A percentile compares a stretch with the other conserved stretches of the same genome.
phyloP scores from a whole-genome alignment of 2,888 invertebrate species.

The Clepsis dumicolana region DNA sequence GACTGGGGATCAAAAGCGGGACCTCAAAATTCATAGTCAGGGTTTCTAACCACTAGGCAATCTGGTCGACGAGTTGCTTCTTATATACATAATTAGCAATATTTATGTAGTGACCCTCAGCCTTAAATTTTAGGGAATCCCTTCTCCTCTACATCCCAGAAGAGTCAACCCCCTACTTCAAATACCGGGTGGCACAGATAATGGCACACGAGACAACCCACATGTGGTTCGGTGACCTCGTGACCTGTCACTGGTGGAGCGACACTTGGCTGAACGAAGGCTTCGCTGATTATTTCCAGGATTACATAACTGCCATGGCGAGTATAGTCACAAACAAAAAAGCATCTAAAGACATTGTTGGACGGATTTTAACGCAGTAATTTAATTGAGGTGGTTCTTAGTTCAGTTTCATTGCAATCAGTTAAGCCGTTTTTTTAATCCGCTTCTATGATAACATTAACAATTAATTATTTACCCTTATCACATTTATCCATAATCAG shows the following conservation, averaged over 20 bases:
- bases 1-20: too few species aligned
- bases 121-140: slow-evolving; percentile 64
- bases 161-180: slow-evolving; percentile 75
- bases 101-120: too few species aligned
- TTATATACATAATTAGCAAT: too few species aligned
- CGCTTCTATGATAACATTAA: too few species aligned
- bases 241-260: slow-evolving; percentile 92
- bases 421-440: too few species aligned
- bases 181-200: slow-evolving; percentile 86
- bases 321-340: slow-evolving; percentile 46
- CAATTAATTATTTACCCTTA: too few species aligned
- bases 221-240: slow-evolving; percentile 93
- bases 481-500: too few species aligned
- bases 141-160: slow-evolving; percentile 76
- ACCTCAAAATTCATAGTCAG: too few species aligned
- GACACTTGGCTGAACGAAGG: slow-evolving; percentile 90
- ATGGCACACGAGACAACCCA: slow-evolving; percentile 93
- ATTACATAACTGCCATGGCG: slow-evolving; percentile 80
- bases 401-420: too few species aligned
- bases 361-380: background rate
- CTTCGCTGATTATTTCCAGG: slow-evolving; percentile 91
- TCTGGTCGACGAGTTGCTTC: too few species aligned
- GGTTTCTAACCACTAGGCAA: too few species aligned
- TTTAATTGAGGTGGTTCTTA: too few species aligned
- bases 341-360: background rate